These are phyloP conservation scores for Platycercus adscitus DNA, from an alignment of 2,113 vertebrate genomes.

Conservation along the genomic window DNA sequence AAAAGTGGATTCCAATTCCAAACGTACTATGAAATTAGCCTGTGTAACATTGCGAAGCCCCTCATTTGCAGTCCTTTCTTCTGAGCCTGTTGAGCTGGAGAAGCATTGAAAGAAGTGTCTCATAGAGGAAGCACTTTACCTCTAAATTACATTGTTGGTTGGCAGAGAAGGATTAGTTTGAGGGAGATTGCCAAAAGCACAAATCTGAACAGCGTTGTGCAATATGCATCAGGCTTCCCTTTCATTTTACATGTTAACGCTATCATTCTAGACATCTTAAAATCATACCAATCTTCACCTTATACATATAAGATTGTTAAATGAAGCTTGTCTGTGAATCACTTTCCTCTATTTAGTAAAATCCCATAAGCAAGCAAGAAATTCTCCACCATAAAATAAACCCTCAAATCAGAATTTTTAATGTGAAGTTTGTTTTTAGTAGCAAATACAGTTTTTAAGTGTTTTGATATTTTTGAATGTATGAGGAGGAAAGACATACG, in stretches of 20 bases:
- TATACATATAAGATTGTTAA: neutral
- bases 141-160: neutral
- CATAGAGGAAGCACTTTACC: neutral
- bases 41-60: neutral
- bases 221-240: neutral
- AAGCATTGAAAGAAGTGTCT: neutral
- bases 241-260: neutral
- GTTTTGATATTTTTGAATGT: neutral
- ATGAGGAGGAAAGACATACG: slow-evolving; percentile 9
- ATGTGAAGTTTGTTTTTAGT: neutral
- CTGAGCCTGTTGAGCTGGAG: neutral
- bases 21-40: neutral
- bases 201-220: neutral
- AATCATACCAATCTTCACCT: neutral
- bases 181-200: neutral
- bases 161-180: neutral
- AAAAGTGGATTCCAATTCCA: neutral
- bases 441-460: neutral
- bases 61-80: neutral
- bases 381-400: neutral
- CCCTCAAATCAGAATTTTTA: neutral
- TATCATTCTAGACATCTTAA: neutral
- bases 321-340: neutral
- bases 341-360: neutral
- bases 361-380: neutral